These are phyloP conservation scores for Pyrgus malvae DNA, from an alignment of 2,888 invertebrate genomes.

Conservation along the genomic window DNA sequence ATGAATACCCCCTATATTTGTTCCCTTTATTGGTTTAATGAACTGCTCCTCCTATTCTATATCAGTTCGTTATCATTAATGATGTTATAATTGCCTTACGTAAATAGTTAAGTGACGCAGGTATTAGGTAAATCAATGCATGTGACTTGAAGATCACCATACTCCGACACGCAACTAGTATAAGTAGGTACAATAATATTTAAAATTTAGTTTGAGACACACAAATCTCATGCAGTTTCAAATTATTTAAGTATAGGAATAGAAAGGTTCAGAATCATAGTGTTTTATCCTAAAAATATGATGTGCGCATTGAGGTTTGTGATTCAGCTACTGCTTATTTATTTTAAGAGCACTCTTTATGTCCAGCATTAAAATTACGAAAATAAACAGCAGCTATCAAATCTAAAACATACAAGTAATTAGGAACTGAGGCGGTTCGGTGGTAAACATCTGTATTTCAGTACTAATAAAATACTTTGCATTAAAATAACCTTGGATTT, in stretches of 20 bases:
- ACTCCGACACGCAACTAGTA: no score
- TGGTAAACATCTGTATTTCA: conserved; percentile 5
- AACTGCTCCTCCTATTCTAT: conserved; percentile 6
- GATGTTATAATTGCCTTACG: conserved; percentile 10
- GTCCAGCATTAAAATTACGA: not conserved
- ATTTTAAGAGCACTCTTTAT: not conserved
- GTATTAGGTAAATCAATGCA: not conserved
- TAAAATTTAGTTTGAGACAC: no score
- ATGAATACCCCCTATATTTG: not conserved
- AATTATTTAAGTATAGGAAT: no score
- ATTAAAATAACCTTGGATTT: conserved; percentile 5
- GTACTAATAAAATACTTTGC: not conserved
- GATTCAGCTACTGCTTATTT: no score
- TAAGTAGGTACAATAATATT: no score
- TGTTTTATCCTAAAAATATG: no score
- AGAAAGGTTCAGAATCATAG: no score
- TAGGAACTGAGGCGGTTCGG: not conserved
- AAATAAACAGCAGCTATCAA: conserved; percentile 2
- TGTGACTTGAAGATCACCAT: not conserved
- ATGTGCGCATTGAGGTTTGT: no score
- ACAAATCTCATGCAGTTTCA: no score
- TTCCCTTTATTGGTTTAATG: not conserved
- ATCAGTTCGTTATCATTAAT: conserved; percentile 11
- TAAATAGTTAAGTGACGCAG: not conserved
- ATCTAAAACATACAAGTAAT: not conserved